Conservation (phyloP, 2,113 vertebrate species). For the Dendrocopos noguchii region DNA sequence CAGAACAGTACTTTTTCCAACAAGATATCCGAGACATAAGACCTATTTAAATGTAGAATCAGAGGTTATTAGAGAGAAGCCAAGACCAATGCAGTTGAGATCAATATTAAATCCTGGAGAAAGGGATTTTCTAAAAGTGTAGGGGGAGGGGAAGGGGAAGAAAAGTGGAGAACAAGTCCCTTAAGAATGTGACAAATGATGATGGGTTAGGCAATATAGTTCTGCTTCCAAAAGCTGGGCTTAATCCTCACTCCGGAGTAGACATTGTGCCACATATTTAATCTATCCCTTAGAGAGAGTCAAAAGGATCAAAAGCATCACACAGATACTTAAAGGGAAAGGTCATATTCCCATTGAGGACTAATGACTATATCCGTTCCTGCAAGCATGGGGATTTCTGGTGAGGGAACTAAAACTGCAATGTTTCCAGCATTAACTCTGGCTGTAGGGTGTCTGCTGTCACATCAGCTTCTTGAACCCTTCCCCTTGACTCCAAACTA, state of each 20-base stretch:
- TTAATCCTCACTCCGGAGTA: conserved; percentile 54
- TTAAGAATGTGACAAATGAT: conserved; percentile 12
- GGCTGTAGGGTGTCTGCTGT: conserved; percentile 17
- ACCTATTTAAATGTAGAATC: conserved; percentile 44
- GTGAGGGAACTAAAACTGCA: conserved; percentile 30
- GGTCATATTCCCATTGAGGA: conserved; percentile 64
- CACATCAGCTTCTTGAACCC: conserved; percentile 1
- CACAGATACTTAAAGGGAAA: conserved; percentile 54
- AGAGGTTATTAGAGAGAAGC: conserved; percentile 22
- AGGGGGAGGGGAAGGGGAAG: conserved; percentile 40
- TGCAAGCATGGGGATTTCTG: conserved; percentile 16
- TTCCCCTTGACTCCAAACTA: conserved; percentile 17
- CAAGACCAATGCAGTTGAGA: conserved; percentile 1
- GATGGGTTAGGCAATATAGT: conserved; percentile 50
- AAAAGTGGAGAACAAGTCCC: conserved; percentile 45
- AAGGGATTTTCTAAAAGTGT: conserved; percentile 23
- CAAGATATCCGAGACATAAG: background rate
- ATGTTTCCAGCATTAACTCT: background rate
- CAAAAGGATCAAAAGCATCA: conserved; percentile 66
- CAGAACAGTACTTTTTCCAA: conserved; percentile 28
- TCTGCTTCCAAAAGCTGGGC: conserved; percentile 49
- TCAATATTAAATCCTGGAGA: conserved; percentile 36
- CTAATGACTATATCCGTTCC: conserved; percentile 55
- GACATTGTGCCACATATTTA: conserved; percentile 58
- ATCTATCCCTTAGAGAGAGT: conserved; percentile 56